These are phyloP conservation scores for Andrena cerasifolii DNA, from an alignment of 1,140 invertebrate species.

Conservation along the genomic window DNA sequence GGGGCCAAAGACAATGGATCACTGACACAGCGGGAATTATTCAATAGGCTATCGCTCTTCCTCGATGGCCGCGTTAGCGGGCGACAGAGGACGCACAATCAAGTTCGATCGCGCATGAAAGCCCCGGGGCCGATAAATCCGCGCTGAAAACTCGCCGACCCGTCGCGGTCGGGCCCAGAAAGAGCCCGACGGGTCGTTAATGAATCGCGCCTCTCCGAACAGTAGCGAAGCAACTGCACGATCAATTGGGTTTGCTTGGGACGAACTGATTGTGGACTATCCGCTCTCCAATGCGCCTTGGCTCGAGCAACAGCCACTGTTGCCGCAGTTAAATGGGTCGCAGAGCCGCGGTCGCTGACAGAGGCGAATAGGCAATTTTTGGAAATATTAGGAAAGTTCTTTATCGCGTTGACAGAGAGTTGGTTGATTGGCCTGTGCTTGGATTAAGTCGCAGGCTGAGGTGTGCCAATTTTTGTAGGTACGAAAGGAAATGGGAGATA, in stretches of 20 bases:
- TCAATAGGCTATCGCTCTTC: conserved; percentile 33
- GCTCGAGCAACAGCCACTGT: neutral
- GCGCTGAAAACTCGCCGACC: neutral
- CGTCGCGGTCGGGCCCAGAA: neutral
- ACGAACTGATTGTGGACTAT: conserved; percentile 9
- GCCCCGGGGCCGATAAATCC: neutral
- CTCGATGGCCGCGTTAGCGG: neutral
- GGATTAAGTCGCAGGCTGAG: neutral
- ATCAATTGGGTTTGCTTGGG: neutral
- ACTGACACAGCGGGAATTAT: conserved; percentile 20
- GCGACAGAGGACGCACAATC: neutral
- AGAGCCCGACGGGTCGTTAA: neutral
- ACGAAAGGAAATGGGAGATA: neutral
- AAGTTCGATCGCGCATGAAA: conserved; percentile 17
- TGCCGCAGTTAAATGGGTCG: too few species aligned
- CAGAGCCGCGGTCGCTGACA: neutral
- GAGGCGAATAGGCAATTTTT: neutral
- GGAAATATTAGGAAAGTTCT: too few species aligned
- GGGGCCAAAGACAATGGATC: conserved; percentile 11
- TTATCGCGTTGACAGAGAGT: too few species aligned
- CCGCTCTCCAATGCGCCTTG: neutral
- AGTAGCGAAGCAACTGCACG: conserved; percentile 1
- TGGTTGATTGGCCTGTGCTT: too few species aligned
- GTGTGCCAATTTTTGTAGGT: neutral
- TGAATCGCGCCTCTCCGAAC: neutral